phyloP scores from a whole-genome alignment of 1,140 invertebrate species.

The Drosophila pallidifrons region DNA sequence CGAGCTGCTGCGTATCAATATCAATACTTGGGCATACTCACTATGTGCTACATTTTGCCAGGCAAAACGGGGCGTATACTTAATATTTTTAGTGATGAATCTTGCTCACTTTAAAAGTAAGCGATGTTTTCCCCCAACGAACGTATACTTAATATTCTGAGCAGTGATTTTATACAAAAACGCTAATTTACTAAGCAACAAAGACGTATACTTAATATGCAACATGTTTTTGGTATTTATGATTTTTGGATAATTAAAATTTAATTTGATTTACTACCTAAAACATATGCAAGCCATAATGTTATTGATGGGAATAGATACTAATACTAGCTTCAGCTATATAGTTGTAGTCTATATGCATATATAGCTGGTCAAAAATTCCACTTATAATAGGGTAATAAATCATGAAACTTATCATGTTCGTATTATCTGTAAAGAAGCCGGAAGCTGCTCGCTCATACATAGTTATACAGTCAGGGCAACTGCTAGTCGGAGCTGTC shows the following conservation, averaged over 20 bases:
- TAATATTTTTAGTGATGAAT: neutral
- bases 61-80: neutral
- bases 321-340: neutral
- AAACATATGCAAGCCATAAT: neutral
- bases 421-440: neutral
- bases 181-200: too few species aligned
- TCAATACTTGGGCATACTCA: slow-evolving; percentile 15
- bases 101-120: too few species aligned
- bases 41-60: neutral
- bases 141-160: too few species aligned
- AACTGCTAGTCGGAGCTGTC: neutral
- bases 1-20: slow-evolving; percentile 6
- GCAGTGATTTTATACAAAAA: too few species aligned
- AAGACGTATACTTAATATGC: too few species aligned
- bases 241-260: too few species aligned
- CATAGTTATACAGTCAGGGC: slow-evolving; percentile 1
- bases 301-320: neutral
- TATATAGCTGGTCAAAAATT: neutral
- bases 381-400: neutral
- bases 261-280: too few species aligned
- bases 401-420: neutral
- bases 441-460: neutral
- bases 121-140: too few species aligned
- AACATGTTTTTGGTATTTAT: too few species aligned
- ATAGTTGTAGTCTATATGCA: too few species aligned